These are phyloP conservation scores for human DNA, from an alignment of 2,113 vertebrate species.

Conservation along the genomic window GRCh38 chr1:171516001-171516500, in stretches of 20 bases:
- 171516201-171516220: background rate
- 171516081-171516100: background rate
- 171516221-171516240: slow-evolving; percentile 42
- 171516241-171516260: background rate
- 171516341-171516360: background rate
- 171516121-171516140: background rate
- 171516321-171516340: background rate
- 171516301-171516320: background rate
- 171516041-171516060: background rate
- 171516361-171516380: background rate
- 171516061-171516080: background rate
- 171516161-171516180: background rate
- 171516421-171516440: background rate
- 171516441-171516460: background rate
- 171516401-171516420: background rate
- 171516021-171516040: background rate
- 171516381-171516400: background rate
- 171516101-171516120: background rate
- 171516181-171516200: slow-evolving; percentile 6
- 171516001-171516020: background rate
- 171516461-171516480: background rate
- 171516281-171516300: background rate
- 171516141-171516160: background rate
- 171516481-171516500: background rate
- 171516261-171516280: background rate